Conservation (phyloP, 2,113 vertebrate species). For the Daboia siamensis region DNA sequence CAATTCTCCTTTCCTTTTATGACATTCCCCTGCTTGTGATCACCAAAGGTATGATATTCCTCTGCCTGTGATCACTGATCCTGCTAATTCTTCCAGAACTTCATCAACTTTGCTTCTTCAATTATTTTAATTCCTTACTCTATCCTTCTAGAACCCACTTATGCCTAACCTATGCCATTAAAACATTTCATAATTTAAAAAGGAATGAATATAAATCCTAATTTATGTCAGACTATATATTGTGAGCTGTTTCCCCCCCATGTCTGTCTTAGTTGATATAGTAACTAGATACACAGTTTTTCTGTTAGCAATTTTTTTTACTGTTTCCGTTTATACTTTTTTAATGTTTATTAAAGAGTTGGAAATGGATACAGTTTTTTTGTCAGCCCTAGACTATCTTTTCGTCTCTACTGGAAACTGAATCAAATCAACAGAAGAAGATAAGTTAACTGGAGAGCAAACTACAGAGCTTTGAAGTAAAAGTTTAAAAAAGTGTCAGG, state of each 20-base stretch:
- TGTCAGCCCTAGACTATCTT: slow-evolving; percentile 47
- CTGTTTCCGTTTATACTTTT: slow-evolving; percentile 42
- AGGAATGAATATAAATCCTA: slow-evolving; percentile 34
- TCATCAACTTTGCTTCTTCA: too few relatives aligned
- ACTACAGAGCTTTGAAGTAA: slow-evolving; percentile 24
- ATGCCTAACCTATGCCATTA: slow-evolving; percentile 1
- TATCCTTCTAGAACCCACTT: neutral
- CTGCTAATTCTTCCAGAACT: neutral
- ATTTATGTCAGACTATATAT: slow-evolving; percentile 41
- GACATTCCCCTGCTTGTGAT: neutral
- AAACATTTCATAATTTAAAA: slow-evolving; percentile 44
- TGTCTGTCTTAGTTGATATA: slow-evolving; percentile 46
- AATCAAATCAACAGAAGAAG: slow-evolving; percentile 32
- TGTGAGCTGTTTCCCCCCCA: neutral
- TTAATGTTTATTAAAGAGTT: slow-evolving; percentile 35
- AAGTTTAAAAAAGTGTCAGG: neutral
- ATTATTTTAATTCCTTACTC: neutral
- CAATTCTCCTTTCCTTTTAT: neutral
- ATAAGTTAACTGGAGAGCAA: slow-evolving; percentile 26
- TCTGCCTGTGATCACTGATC: neutral
- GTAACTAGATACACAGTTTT: slow-evolving; percentile 43
- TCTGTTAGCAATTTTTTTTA: slow-evolving; percentile 39
- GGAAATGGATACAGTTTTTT: slow-evolving; percentile 32
- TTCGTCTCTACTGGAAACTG: slow-evolving; percentile 56
- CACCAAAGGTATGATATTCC: neutral